Percentiles rank a stretch among this genome's conserved stretches.
Conservation (phyloP, 2,113 vertebrate genomes). For the Perca fluviatilis region DNA sequence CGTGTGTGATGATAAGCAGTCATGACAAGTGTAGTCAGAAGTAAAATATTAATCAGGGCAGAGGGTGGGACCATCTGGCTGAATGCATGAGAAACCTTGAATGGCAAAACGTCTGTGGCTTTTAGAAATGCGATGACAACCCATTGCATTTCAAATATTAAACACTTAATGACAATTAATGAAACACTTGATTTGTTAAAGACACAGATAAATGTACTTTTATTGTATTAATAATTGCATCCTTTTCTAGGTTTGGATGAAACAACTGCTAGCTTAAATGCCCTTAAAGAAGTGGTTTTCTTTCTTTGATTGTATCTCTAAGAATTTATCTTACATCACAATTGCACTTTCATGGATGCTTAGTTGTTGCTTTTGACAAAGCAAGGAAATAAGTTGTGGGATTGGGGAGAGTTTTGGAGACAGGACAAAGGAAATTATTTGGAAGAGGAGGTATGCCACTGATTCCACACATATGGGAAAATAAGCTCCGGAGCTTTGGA, state of each 20-base stretch:
- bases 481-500: slow-evolving; percentile 51
- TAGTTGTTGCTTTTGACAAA: slow-evolving; percentile 28
- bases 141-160: not conserved
- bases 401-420: slow-evolving; percentile 20
- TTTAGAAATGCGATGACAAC: not conserved
- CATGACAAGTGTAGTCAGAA: slow-evolving; percentile 75
- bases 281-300: not conserved
- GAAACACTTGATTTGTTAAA: not conserved
- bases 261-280: not conserved
- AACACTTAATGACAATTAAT: too few relatives aligned
- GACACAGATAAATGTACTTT: not conserved
- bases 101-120: not conserved
- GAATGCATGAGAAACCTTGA: slow-evolving; percentile 53
- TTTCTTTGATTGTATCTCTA: slow-evolving; percentile 1
- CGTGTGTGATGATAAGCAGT: slow-evolving; percentile 66
- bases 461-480: slow-evolving; percentile 66
- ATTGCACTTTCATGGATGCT: slow-evolving; percentile 26
- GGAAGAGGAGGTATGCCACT: slow-evolving; percentile 51
- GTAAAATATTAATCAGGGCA: slow-evolving; percentile 79
- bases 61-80: slow-evolving; percentile 71
- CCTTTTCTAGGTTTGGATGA: not conserved
- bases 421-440: slow-evolving; percentile 71
- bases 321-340: not conserved
- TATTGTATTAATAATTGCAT: not conserved
- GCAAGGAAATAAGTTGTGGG: slow-evolving; percentile 17